These are phyloP conservation scores for Notolabrus celidotus DNA, from an alignment of 2,797 vertebrate species.

Conservation along the genomic window DNA sequence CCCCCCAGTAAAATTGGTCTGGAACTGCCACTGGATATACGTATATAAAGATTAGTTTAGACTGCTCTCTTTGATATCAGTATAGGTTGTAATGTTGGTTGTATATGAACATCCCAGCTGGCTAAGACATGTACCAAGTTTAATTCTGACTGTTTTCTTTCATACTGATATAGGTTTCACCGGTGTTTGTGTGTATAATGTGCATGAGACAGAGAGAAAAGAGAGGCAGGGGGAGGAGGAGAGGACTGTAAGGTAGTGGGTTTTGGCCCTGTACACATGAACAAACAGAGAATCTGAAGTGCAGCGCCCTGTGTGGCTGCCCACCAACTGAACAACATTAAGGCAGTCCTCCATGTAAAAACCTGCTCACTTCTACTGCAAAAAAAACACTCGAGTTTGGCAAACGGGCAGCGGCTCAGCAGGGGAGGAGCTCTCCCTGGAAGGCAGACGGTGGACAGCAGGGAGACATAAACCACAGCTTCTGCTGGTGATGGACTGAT, in stretches of 20 bases:
- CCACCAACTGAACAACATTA: slow-evolving; percentile 74
- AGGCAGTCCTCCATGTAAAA: slow-evolving; percentile 77
- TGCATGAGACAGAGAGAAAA: slow-evolving; percentile 1
- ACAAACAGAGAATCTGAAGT: slow-evolving; percentile 73
- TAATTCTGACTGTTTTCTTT: slow-evolving; percentile 21
- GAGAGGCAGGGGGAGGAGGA: not conserved
- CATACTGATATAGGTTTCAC: slow-evolving; percentile 10
- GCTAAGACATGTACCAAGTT: slow-evolving; percentile 4
- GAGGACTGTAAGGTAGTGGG: slow-evolving; percentile 1
- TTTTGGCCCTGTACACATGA: slow-evolving; percentile 62
- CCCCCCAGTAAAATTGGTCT: too few species aligned
- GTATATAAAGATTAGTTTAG: too few species aligned
- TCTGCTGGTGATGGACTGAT: slow-evolving; percentile 78
- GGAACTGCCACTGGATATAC: too few species aligned
- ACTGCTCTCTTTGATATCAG: too few species aligned
- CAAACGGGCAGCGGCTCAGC: slow-evolving; percentile 73
- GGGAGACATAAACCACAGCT: slow-evolving; percentile 76
- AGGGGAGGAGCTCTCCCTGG: slow-evolving; percentile 78
- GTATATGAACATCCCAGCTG: too few species aligned
- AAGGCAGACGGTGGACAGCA: slow-evolving; percentile 79
- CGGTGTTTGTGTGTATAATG: slow-evolving; percentile 8
- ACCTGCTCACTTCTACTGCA: slow-evolving; percentile 67
- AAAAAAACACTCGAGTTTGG: slow-evolving; percentile 69
- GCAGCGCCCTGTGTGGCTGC: slow-evolving; percentile 73
- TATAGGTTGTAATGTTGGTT: too few species aligned